These are phyloP conservation scores for Anguilla obscura DNA, from an alignment of 2,797 vertebrate genomes.

Conservation along the genomic window DNA sequence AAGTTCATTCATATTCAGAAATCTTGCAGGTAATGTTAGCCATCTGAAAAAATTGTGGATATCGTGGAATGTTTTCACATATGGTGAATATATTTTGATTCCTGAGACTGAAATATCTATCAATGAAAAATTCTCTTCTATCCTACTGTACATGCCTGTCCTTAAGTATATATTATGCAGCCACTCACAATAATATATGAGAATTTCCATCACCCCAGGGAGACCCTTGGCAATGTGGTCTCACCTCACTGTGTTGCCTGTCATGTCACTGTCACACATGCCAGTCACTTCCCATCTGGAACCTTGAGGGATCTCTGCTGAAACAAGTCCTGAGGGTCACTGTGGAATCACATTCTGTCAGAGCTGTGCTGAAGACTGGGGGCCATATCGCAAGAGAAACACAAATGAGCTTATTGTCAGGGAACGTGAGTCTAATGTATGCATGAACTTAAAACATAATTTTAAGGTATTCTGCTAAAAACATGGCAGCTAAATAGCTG, in stretches of 20 bases:
- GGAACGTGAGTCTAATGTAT: background rate
- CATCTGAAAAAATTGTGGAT: background rate
- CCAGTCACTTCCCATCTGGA: conserved; percentile 4
- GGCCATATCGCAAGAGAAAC: background rate
- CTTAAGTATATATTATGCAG: background rate
- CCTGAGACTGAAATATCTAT: background rate
- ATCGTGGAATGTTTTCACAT: background rate
- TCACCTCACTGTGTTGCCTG: conserved; percentile 7
- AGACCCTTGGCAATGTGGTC: background rate
- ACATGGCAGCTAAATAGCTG: no score
- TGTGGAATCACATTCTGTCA: background rate
- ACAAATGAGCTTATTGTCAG: background rate
- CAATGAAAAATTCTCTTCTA: background rate
- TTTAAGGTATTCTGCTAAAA: no score
- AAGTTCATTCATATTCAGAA: no score
- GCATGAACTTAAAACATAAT: no score
- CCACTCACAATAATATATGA: conserved; percentile 1
- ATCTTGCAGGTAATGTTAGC: no score
- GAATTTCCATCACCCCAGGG: background rate
- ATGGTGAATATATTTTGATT: conserved; percentile 6
- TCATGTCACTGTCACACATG: background rate
- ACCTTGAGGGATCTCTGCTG: background rate
- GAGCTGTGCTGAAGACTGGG: background rate
- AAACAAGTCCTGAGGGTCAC: background rate
- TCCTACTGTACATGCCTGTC: background rate